Percentiles rank a stretch among this genome's conserved stretches.
Evolutionary conservation across 1,140 invertebrate genomes (phyloP).

Genomic region (Drosophila tani): DNA sequence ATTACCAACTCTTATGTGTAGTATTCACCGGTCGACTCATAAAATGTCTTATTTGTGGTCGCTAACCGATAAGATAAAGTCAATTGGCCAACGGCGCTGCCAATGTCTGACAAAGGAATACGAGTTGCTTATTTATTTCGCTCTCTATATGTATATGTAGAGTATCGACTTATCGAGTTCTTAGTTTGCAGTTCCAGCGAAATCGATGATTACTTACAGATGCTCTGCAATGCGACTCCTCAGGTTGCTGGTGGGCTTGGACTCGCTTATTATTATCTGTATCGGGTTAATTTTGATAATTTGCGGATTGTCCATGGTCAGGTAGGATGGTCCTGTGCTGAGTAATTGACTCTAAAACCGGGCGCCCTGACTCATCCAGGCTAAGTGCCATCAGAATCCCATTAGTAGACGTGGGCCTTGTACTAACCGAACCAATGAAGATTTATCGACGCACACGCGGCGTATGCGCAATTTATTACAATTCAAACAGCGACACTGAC

Average conservation of each 20-base stretch:
- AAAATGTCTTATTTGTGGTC: slow-evolving; percentile 35
- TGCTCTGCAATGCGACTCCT: slow-evolving; percentile 16
- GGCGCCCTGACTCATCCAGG: slow-evolving; percentile 16
- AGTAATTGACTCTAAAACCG: slow-evolving; percentile 9
- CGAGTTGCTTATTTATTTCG: slow-evolving; percentile 29
- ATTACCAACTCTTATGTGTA: slow-evolving; percentile 4
- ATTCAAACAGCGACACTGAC: slow-evolving; percentile 19
- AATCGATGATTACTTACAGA: slow-evolving; percentile 40
- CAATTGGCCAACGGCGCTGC: slow-evolving; percentile 34
- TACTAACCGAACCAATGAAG: slow-evolving; percentile 23
- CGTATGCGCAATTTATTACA: slow-evolving; percentile 63
- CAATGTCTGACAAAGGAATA: slow-evolving; percentile 46
- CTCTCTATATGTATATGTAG: slow-evolving; percentile 5
- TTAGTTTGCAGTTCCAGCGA: slow-evolving; percentile 20
- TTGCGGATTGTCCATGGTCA: slow-evolving; percentile 46
- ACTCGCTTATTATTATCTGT: slow-evolving; percentile 23
- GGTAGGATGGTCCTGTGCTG: slow-evolving; percentile 7
- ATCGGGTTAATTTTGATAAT: slow-evolving; percentile 33
- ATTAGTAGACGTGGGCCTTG: slow-evolving; percentile 8
- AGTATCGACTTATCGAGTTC: slow-evolving; percentile 7
- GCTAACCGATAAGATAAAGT: slow-evolving; percentile 48
- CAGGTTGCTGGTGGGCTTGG: slow-evolving; percentile 23
- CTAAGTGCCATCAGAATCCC: slow-evolving; percentile 3
- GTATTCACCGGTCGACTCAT: slow-evolving; percentile 8
- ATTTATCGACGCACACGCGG: slow-evolving; percentile 57